Percentiles rank a stretch among this genome's conserved stretches.
Evolutionary conservation across 2,797 vertebrate species (phyloP).

Genomic region (Neopelma chrysocephalum): DNA sequence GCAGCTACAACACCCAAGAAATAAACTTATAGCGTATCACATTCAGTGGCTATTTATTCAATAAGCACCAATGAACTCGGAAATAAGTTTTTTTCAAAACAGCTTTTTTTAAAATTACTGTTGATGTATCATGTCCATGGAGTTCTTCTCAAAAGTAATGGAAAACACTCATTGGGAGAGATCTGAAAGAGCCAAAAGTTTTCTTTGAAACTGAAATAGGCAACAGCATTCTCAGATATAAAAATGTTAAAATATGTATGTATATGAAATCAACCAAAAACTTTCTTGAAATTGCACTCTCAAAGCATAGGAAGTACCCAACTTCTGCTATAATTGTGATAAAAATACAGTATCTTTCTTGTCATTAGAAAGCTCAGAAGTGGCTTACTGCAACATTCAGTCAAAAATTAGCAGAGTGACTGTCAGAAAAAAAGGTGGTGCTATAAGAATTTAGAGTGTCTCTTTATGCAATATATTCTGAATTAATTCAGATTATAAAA

Average conservation of each 20-base stretch:
- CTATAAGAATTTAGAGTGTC: background rate
- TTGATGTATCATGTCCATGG: background rate
- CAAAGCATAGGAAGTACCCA: background rate
- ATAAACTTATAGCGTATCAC: background rate
- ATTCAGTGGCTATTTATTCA: background rate
- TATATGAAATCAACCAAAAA: background rate
- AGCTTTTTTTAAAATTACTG: background rate
- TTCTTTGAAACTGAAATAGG: background rate
- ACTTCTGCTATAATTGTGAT: background rate
- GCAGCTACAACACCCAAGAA: background rate
- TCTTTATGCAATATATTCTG: background rate
- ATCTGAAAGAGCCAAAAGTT: background rate
- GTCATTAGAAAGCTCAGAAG: background rate
- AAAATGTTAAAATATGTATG: background rate
- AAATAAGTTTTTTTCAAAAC: background rate
- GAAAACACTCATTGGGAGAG: background rate
- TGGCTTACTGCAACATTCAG: background rate
- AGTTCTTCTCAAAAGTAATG: background rate
- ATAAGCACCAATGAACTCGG: background rate
- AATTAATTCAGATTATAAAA: slow-evolving; percentile 43
- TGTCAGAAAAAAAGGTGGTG: background rate
- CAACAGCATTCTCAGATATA: background rate
- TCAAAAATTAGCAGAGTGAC: background rate
- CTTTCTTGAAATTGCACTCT: background rate
- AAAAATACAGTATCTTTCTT: background rate